Evolutionary conservation across 2,888 invertebrate genomes (phyloP), one percentile per base, ranked within the genome.

Genomic region (Carpatolechia fugitivella): DNA sequence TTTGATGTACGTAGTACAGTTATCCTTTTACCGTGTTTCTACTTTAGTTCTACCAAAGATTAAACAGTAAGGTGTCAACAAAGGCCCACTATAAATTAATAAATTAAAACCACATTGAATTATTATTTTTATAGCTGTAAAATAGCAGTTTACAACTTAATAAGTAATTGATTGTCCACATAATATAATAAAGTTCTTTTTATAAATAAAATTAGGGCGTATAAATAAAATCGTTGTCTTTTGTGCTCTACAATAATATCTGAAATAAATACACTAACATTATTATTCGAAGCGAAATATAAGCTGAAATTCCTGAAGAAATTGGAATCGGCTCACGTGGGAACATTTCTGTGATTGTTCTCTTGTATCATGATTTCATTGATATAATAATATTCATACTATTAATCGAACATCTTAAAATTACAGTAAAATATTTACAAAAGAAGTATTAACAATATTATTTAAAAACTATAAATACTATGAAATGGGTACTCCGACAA

Each of bases 391-490:
- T 74, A 76, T 60, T 64, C 62, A 63, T 71, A 71, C 70, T 74
- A 76, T 60, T 64, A 74, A 78, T 76, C 75, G 75, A 81, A 80
- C 71, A 58, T 72, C 73, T 79, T 77, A 78, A 68, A 72, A 72
- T 68, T 80, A 73, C 66, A 63, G 69, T 73, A 80, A 78, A 80
- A 74, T 85, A 85, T 88, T 81, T 88, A 88, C 88, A 88, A 82
- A 81, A 76, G 74, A 78, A 77, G 71, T 75, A 78, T 79, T 81
- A 85, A 86, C 85, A 79, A 81, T 80, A 74, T 52, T 55, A 52
- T 52, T 76, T 85, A 79, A 75, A 76, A 76, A 70, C 81, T 85
- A 85, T 85, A 82, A 85, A 87, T 81, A 82, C 81, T 85, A 83
- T 76, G 73, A 84, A 82, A 79, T 80, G 77, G 80, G 81, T 82